Evolutionary conservation across 64 coral and sea anemone genomes (phyloP).

Genomic region (Montipora cactus): DNA sequence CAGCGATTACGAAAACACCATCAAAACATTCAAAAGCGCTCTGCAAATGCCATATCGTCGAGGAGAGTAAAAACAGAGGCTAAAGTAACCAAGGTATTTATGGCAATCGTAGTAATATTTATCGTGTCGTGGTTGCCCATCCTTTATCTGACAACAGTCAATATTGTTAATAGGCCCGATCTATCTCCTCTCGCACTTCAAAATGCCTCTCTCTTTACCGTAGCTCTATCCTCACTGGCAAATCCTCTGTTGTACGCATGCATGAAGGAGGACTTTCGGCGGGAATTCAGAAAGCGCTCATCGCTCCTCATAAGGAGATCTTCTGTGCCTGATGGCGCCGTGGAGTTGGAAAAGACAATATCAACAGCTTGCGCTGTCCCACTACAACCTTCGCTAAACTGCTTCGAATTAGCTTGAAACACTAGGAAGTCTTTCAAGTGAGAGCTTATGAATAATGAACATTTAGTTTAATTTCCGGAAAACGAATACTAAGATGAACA

Average conservation of each 20-base stretch:
- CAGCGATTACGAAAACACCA: background rate
- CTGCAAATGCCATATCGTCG: background rate
- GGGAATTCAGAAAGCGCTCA: background rate
- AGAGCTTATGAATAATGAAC: too few species aligned
- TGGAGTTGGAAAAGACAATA: background rate
- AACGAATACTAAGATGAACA: too few species aligned
- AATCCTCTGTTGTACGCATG: constrained; percentile 46
- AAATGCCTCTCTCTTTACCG: background rate
- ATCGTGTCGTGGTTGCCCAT: constrained; percentile 42
- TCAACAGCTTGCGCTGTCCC: background rate
- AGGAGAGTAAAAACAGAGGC: constrained; percentile 19
- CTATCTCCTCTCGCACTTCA: background rate
- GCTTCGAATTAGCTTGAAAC: background rate
- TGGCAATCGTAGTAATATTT: constrained; percentile 44
- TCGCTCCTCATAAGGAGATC: background rate
- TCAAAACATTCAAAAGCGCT: constrained; percentile 3
- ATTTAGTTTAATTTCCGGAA: too few species aligned
- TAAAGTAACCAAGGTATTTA: constrained; percentile 25
- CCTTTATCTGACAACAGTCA: constrained; percentile 42
- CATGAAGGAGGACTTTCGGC: constrained; percentile 30
- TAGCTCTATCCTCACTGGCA: constrained; percentile 18
- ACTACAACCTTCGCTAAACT: background rate
- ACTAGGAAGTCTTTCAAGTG: background rate
- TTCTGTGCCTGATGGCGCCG: background rate
- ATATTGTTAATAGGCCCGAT: background rate